Evolutionary conservation across 2,888 invertebrate species (phyloP), one percentile per base, ranked within the genome.

Genomic region (Diloba caeruleocephala): DNA sequence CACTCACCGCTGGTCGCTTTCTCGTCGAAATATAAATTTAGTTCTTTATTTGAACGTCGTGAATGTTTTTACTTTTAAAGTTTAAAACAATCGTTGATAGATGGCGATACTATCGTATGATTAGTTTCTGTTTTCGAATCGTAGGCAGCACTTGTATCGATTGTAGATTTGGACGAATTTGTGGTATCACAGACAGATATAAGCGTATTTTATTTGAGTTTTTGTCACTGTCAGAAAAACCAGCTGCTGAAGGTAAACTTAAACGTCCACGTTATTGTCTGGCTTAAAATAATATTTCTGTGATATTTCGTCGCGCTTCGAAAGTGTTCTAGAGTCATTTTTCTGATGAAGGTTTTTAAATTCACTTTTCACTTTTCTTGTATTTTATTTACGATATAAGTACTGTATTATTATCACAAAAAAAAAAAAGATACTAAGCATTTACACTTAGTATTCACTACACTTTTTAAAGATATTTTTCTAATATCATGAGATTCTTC

Each of bases 241-340:
- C 74, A 71, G 10, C 61, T 48, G 21, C 59, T 63, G 29, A 63
- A 62, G 12, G 63, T 46, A 32, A 50, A 52, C 37, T 56, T 59
- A 31, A 71, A 74, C 74, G 74, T 74, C 71, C 74, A 71, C 34
- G 67, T 43, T 14, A 54, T 51, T 0, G 63, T 65, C 31, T 68
- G 68, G 38, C 66, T 64, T 8, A 59, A 39, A 15, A 63, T 62
- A 21, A 61, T 63, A 49, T 52, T 57, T 14, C 58, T 64, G 6
- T 64, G 51, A 17, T 66, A 71, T 55, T 71, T 68, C n/a, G 60
- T 62, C 25, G 63, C 64, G 39, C 66, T 70, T 17, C 32, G 38
- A 42, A 53, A 68, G 29, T 73, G 67, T 69, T 63, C 67, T 46
- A 67, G 45, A 60, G 69, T 74, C 74, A 74, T 74, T 60, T 67